Evolutionary conservation across 2,888 invertebrate species (phyloP).

Genomic region (Melipona beecheii): DNA sequence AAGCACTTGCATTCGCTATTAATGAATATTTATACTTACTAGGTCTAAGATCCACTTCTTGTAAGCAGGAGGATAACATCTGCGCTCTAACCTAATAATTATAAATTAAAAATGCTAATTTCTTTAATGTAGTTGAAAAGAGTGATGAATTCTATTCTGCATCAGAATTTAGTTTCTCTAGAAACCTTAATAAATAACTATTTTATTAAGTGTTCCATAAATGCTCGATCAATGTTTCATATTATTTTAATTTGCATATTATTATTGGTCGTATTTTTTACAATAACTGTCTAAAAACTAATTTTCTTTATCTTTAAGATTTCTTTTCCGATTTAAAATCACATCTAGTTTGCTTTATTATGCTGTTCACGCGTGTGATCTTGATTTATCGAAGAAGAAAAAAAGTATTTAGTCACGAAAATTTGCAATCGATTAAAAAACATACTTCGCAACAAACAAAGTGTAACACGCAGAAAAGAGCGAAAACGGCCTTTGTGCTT

Average conservation of each 20-base stretch:
- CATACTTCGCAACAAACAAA: conserved; percentile 12
- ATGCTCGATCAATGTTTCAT: too few relatives aligned
- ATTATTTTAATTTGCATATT: too few relatives aligned
- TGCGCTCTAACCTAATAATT: conserved; percentile 11
- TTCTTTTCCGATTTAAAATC: too few relatives aligned
- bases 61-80: neutral
- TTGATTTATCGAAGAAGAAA: too few relatives aligned
- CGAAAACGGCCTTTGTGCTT: conserved; percentile 7
- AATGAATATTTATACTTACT: conserved; percentile 10
- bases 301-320: too few relatives aligned
- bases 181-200: too few relatives aligned
- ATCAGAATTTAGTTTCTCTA: neutral
- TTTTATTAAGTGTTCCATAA: too few relatives aligned
- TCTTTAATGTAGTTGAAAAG: neutral
- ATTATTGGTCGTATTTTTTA: too few relatives aligned
- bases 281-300: too few relatives aligned
- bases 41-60: neutral
- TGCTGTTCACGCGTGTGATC: too few relatives aligned
- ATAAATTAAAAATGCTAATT: neutral
- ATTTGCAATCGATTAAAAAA: neutral
- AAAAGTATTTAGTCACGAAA: neutral
- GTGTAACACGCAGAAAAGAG: conserved; percentile 12
- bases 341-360: too few relatives aligned
- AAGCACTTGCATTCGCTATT: too few relatives aligned
- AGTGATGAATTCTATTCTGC: neutral